Base-by-base conservation (phyloP, 2,888 invertebrate species). In the Allophyes oxyacanthae region DNA sequence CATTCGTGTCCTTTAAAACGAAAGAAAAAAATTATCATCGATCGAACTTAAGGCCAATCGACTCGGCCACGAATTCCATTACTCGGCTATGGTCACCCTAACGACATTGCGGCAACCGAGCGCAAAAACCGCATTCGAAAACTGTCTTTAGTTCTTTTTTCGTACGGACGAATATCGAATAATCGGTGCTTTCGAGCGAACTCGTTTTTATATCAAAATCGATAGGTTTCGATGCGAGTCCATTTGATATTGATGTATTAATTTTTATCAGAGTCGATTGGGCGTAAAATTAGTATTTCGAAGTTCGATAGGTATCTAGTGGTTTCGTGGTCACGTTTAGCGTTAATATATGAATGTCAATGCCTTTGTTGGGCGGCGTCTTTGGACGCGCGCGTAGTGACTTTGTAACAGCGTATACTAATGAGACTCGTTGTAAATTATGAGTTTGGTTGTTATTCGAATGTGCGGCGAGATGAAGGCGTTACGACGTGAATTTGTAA, bases 311-410 rank as follows among this genome's bases (percentile, higher is more conserved):
- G n/a, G n/a, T n/a, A 84, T 85, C 83, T 87, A 87, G 86, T 85
- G 88, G 86, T 88, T 86, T 84, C 78, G 84, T 82, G 88, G 88
- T 89, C 90, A 87, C 87, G 83, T 89, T 88, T 84, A 80, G 88
- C 84, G 86, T 88, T 89, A 86, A 90, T 88, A 90, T 90, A 90
- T 90, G 87, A 89, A 91, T 89, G 88, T 88, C 86, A 88, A 88
- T 85, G 84, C 83, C 82, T 86, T 82, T 81, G 85, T 86, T 80
- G 74, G 85, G 83, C 91, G 88, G 90, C 80, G 75, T 78, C 87
- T 87, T 88, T 86, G 74, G 79, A 51, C 67, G 74, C 59, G 78
- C 78, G 72, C 70, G 75, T 62, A 76, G 79, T 77, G 85, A 86
- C 87, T 87, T 85, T 82, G 88, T 87, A 85, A 78, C 83, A 71